Conservation (phyloP, 2,797 vertebrate genomes). For the Malacoraja senta region DNA sequence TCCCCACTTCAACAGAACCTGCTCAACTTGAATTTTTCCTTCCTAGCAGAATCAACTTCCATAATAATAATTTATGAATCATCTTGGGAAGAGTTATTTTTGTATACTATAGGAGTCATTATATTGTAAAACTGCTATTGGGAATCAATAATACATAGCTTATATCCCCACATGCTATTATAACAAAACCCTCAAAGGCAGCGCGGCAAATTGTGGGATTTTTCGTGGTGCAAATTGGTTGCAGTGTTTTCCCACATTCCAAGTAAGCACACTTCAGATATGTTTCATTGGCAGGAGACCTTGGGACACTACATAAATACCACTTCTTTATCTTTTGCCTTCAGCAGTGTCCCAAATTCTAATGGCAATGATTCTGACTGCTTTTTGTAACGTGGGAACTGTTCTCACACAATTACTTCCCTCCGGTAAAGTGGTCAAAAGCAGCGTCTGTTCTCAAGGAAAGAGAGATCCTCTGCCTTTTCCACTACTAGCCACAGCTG, state of each 20-base stretch:
- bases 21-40: neutral
- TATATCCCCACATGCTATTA: neutral
- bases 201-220: neutral
- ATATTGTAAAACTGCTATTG: neutral
- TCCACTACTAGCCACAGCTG: neutral
- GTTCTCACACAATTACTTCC: neutral
- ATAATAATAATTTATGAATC: neutral
- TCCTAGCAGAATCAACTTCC: neutral
- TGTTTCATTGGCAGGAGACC: neutral
- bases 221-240: neutral
- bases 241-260: neutral
- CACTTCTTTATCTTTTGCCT: neutral
- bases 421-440: neutral
- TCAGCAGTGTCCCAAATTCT: neutral
- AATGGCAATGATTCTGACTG: neutral
- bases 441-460: neutral
- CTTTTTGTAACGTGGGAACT: neutral
- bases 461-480: neutral
- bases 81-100: neutral
- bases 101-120: neutral
- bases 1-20: neutral
- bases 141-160: neutral
- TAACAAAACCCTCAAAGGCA: neutral
- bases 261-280: neutral
- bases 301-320: neutral